phyloP scores from a whole-genome alignment of 2,888 invertebrate genomes.

The Pherbina coryleti region DNA sequence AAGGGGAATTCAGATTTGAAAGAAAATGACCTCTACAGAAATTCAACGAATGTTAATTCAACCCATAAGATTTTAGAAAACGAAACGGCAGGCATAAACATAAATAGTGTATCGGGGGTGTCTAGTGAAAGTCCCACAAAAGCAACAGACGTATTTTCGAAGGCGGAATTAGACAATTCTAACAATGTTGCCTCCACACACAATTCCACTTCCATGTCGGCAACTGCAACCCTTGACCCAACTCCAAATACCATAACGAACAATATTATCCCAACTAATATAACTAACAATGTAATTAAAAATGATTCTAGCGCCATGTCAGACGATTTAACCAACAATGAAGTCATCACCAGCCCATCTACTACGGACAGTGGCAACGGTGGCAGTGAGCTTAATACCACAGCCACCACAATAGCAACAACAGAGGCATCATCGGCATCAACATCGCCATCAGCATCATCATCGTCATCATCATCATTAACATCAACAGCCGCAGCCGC shows the following conservation, averaged over 20 bases:
- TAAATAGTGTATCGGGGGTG: neutral
- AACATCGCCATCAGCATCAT: conserved; percentile 13
- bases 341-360: conserved; percentile 50
- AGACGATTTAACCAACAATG: conserved; percentile 14
- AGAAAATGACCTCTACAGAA: neutral
- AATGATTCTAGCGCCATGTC: conserved; percentile 53
- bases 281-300: conserved; percentile 41
- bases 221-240: neutral
- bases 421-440: conserved; percentile 36
- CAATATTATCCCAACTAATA: conserved; percentile 50
- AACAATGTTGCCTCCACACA: neutral
- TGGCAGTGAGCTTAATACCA: conserved; percentile 45
- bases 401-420: conserved; percentile 30
- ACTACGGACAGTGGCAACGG: conserved; percentile 55
- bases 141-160: neutral
- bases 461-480: neutral
- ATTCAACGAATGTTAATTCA: neutral
- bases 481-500: conserved; percentile 4
- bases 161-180: neutral
- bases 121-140: neutral
- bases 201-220: neutral
- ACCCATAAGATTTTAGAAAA: neutral
- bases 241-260: neutral
- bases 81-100: neutral
- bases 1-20: neutral